Evolutionary conservation across 2,888 invertebrate species (phyloP).

Genomic region (Blastobasis lacticolella): DNA sequence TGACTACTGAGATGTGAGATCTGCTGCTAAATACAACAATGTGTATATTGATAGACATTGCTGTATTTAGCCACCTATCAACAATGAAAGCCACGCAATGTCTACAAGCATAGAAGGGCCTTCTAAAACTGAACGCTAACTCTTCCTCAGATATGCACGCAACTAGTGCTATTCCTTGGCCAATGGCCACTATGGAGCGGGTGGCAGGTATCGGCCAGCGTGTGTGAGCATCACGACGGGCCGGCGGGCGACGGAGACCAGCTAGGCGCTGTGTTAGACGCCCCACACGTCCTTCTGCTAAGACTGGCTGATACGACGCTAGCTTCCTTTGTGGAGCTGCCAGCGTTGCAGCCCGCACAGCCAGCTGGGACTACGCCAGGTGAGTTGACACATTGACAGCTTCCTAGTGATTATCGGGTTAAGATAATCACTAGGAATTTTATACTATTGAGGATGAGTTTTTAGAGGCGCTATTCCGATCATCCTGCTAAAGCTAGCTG

Average conservation of each 20-base stretch:
- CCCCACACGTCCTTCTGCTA: conserved; percentile 90
- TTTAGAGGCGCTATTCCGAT: conserved; percentile 83
- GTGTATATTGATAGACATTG: too few species aligned
- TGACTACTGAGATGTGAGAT: too few species aligned
- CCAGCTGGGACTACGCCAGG: conserved; percentile 29
- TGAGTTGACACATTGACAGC: conserved; percentile 5
- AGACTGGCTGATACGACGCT: conserved; percentile 88
- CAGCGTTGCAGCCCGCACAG: conserved; percentile 81
- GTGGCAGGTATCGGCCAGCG: conserved; percentile 89
- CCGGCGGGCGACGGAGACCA: conserved; percentile 82
- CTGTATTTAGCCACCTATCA: too few species aligned
- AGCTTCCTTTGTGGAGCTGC: conserved; percentile 91
- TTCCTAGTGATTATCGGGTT: too few species aligned
- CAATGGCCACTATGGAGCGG: conserved; percentile 97
- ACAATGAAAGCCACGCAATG: too few species aligned
- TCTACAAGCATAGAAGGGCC: too few species aligned
- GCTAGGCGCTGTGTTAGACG: conserved; percentile 85
- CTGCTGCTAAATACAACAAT: too few species aligned
- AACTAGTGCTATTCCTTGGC: conserved; percentile 92
- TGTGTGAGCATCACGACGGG: conserved; percentile 92
- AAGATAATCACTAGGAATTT: too few species aligned
- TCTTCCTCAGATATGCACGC: conserved; percentile 79
- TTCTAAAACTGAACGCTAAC: too few species aligned
- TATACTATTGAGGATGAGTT: too few species aligned
- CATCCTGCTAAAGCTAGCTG: conserved; percentile 89